A percentile compares a stretch with the other conserved stretches of the same genome.
phyloP scores from a whole-genome alignment of 1,140 invertebrate species.

The Drosophila kohkoa region DNA sequence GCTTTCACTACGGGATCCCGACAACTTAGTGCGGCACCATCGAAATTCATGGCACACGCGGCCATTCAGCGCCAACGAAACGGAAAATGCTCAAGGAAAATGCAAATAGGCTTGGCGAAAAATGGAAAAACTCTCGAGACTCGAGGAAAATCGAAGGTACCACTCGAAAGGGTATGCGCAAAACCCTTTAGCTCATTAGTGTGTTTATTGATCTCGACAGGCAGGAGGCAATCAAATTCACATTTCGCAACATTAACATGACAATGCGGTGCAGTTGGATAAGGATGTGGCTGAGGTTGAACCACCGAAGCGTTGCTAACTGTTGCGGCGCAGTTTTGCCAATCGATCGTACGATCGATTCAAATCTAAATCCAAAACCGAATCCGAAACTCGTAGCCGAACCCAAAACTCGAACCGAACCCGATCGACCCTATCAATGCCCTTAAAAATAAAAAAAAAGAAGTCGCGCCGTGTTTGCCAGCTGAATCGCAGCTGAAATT shows the following conservation, averaged over 20 bases:
- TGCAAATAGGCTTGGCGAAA: constrained; percentile 66
- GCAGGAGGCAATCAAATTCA: constrained; percentile 77
- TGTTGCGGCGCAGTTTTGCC: constrained; percentile 61
- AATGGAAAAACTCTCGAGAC: not conserved
- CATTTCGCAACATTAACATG: constrained; percentile 79
- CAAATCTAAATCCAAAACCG: constrained; percentile 7
- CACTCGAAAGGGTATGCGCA: not conserved
- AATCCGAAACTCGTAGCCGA: not conserved
- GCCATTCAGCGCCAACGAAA: constrained; percentile 76
- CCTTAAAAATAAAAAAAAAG: constrained; percentile 1
- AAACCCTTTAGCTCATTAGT: constrained; percentile 67
- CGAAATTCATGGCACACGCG: constrained; percentile 69
- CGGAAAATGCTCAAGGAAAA: constrained; percentile 68
- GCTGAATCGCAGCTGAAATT: constrained; percentile 71
- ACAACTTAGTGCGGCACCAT: constrained; percentile 22
- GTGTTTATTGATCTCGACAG: constrained; percentile 67
- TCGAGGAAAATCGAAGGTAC: not conserved
- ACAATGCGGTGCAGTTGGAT: constrained; percentile 50
- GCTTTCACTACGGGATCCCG: constrained; percentile 56
- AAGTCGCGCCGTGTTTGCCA: constrained; percentile 36
- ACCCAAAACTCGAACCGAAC: constrained; percentile 12
- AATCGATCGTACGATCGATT: constrained; percentile 52
- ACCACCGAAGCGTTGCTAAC: constrained; percentile 65
- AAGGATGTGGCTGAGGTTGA: constrained; percentile 36
- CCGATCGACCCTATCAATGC: constrained; percentile 37